A percentile compares a stretch with the other conserved stretches of the same genome.
phyloP scores from a whole-genome alignment of 2,888 invertebrate species.

The Aleiodes alternator region DNA sequence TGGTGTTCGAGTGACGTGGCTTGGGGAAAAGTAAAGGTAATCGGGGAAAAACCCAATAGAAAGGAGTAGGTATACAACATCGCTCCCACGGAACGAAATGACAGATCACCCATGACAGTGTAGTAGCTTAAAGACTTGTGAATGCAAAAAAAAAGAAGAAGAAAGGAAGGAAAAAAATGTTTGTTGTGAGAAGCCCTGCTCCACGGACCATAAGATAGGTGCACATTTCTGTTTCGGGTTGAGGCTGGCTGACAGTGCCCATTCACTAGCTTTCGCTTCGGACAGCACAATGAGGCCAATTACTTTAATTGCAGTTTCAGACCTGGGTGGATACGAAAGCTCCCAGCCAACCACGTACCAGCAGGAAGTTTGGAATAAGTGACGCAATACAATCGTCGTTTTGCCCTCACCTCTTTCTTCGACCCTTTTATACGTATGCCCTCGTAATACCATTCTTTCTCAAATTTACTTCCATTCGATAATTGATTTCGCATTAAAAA shows the following conservation, averaged over 20 bases:
- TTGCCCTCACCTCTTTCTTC: constrained; percentile 56
- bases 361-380: constrained; percentile 68
- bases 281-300: constrained; percentile 72
- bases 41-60: no score
- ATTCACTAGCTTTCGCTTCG: constrained; percentile 66
- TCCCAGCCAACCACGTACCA: constrained; percentile 63
- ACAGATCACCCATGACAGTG: constrained; percentile 3
- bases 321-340: constrained; percentile 66
- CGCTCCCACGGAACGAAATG: constrained; percentile 40
- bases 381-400: constrained; percentile 67
- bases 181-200: constrained; percentile 53
- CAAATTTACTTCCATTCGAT: constrained; percentile 56
- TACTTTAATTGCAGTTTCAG: constrained; percentile 70
- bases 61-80: no score
- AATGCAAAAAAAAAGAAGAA: constrained; percentile 12
- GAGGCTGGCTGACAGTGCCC: constrained; percentile 63
- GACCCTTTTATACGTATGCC: neutral
- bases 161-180: constrained; percentile 44
- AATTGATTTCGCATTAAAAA: neutral
- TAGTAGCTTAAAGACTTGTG: constrained; percentile 47
- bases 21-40: no score
- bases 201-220: constrained; percentile 56
- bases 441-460: constrained; percentile 61
- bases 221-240: constrained; percentile 57
- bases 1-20: no score